phyloP scores from a whole-genome alignment of 2,113 vertebrate species.

The Cavia porcellus region DNA sequence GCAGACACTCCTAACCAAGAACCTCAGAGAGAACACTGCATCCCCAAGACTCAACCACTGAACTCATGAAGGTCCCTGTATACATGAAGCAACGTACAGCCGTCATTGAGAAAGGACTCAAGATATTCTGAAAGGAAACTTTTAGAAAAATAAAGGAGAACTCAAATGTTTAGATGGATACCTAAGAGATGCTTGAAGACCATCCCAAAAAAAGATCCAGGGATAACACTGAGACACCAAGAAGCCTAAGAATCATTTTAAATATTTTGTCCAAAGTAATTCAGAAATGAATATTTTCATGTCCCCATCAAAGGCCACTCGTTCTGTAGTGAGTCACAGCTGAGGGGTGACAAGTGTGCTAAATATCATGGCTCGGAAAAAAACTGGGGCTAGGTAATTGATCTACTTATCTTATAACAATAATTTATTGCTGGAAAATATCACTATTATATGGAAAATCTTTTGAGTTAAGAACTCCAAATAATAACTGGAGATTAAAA shows the following conservation, averaged over 20 bases:
- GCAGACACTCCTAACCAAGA: not conserved
- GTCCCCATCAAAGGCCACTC: too few species aligned
- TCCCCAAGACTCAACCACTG: not conserved
- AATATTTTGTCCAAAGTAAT: not conserved
- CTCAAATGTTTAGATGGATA: not conserved
- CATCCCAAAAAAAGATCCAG: not conserved
- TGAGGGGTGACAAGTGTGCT: fast-evolving
- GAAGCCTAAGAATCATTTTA: not conserved
- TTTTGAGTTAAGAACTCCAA: not conserved
- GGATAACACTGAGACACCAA: not conserved
- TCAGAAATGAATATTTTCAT: conserved; percentile 16
- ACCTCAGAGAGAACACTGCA: not conserved
- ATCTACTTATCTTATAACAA: not conserved
- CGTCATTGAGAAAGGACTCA: not conserved
- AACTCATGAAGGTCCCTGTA: too few species aligned
- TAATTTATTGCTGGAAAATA: not conserved
- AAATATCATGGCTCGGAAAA: not conserved
- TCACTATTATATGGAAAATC: not conserved
- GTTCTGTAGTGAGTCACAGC: too few species aligned
- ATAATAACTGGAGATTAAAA: not conserved
- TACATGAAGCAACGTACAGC: not conserved
- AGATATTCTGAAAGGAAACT: not conserved
- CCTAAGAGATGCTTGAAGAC: fast-evolving
- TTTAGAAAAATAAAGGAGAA: not conserved
- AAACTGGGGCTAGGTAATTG: too few species aligned